Percentiles rank a stretch among this genome's conserved stretches.
These are phyloP conservation scores for Pyrrhosoma nymphula DNA, from an alignment of 2,888 invertebrate species.

Conservation along the genomic window DNA sequence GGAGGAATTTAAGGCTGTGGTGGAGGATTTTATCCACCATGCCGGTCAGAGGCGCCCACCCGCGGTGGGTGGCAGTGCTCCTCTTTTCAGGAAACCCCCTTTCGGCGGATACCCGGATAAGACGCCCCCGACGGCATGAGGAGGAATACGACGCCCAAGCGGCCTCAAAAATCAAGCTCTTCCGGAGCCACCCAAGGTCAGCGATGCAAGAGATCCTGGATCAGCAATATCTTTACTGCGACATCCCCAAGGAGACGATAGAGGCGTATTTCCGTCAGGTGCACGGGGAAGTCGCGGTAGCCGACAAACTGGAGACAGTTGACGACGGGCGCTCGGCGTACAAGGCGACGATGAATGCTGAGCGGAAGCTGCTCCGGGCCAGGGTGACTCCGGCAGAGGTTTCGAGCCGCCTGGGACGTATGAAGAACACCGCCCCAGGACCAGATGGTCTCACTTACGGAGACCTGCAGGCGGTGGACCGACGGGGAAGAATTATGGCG, in stretches of 20 bases:
- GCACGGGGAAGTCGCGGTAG: too few species aligned
- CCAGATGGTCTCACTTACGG: constrained; percentile 72
- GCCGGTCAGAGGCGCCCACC: background rate
- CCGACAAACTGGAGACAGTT: too few species aligned
- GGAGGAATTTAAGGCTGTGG: background rate
- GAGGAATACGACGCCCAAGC: too few species aligned
- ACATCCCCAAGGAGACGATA: background rate
- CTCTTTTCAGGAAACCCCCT: too few species aligned
- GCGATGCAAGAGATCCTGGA: background rate
- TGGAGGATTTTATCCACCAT: background rate
- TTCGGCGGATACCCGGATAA: too few species aligned
- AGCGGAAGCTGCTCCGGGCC: background rate
- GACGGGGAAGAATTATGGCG: constrained; percentile 14
- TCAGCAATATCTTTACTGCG: background rate
- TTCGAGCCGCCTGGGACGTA: background rate
- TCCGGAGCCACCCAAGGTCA: too few species aligned
- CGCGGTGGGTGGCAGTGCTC: too few species aligned
- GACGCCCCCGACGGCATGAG: too few species aligned
- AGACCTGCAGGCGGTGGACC: constrained; percentile 71
- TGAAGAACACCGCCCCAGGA: constrained; percentile 73
- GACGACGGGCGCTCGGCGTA: too few species aligned
- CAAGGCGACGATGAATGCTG: background rate
- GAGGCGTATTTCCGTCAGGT: background rate
- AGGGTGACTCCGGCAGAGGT: constrained; percentile 69
- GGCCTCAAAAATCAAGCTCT: too few species aligned